Evolutionary conservation across 2,797 vertebrate species (phyloP), one percentile per base, ranked within the genome.

Genomic region (Gymnothorax reevesii): DNA sequence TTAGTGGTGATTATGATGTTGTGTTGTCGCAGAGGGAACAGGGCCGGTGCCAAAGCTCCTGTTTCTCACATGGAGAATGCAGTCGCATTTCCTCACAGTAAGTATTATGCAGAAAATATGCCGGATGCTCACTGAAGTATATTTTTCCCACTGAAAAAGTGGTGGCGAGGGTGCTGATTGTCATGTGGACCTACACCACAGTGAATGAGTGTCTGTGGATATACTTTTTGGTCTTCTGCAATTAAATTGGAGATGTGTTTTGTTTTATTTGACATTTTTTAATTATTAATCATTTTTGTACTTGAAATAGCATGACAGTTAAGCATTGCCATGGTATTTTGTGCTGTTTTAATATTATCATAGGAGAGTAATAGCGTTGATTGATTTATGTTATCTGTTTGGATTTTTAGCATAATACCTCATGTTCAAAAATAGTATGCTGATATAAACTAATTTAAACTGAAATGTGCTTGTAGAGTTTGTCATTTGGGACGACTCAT

Each of bases 1-100:
- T 13, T 66, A 90, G 10, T 83, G 80, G 86, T 42, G 57, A 7
- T 60, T 33, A 64, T 62, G 86, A 88, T 88, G 84, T 80, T 80
- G 77, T 80, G 49, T 80, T 55, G 22, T 80, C 88, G 84, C 91
- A 99, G 98, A 96, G 98, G 89, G 97, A 97, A 90, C 95, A 96
- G 89, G 97, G 97, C 89, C 94, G 97, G 85, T 97, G 97, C 91
- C 94, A 94, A 88, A 96, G 93, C 88, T 96, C 96, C 90, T 97
- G 97, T 90, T 99, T 99, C 93, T 98, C 98, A 83, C 96, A 97
- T 27, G 97, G 97, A 86, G 97, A 98, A 90, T 97, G 93, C 89
- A 97, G 96, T 88, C 96, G 94, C 87, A 94, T 99, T 89, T 96
- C 96, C 88, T 97, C 97, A 87, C 96, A 98, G 98, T 98, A 91